A percentile compares a stretch with the other conserved stretches of the same genome.
Conservation (phyloP, 2,888 invertebrate genomes). For the Endomychus coccineus region DNA sequence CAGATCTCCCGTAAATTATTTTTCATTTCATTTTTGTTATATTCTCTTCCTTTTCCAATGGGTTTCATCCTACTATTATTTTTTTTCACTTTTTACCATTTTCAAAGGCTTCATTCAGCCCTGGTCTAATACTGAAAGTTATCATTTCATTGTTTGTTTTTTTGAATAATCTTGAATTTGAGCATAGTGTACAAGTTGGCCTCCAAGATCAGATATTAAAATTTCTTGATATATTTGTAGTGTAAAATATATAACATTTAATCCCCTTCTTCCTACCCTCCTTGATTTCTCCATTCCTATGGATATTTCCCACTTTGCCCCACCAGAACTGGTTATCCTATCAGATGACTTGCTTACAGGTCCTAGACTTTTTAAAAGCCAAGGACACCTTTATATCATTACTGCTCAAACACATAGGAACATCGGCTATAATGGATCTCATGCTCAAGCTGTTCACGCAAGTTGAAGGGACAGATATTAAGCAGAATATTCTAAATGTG, state of each 20-base stretch:
- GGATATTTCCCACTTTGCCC: conserved; percentile 17
- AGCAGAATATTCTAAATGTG: conserved; percentile 63
- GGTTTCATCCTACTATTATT: too few relatives aligned
- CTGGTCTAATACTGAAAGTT: too few relatives aligned
- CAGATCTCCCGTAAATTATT: too few relatives aligned
- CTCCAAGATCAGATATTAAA: too few relatives aligned
- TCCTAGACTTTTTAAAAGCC: conserved; percentile 84
- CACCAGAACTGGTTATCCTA: conserved; percentile 83
- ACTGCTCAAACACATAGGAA: conserved; percentile 83
- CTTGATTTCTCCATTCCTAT: conserved; percentile 1
- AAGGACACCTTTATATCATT: conserved; percentile 80
- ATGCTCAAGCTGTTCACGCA: conserved; percentile 77
- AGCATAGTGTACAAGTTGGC: too few relatives aligned
- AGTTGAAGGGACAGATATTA: conserved; percentile 67
- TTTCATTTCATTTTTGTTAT: too few relatives aligned
- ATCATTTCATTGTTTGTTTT: too few relatives aligned
- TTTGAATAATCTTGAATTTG: too few relatives aligned
- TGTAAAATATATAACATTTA: conserved; percentile 8
- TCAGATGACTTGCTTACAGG: conserved; percentile 85
- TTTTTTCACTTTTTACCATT: too few relatives aligned
- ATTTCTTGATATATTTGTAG: conserved; percentile 5
- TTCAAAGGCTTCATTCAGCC: too few relatives aligned
- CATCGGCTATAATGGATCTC: conserved; percentile 91
- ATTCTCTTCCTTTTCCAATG: too few relatives aligned
- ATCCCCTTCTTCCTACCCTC: conserved; percentile 2